Evolutionary conservation across 2,888 invertebrate species (phyloP).

Genomic region (Philhelius pedissequus): DNA sequence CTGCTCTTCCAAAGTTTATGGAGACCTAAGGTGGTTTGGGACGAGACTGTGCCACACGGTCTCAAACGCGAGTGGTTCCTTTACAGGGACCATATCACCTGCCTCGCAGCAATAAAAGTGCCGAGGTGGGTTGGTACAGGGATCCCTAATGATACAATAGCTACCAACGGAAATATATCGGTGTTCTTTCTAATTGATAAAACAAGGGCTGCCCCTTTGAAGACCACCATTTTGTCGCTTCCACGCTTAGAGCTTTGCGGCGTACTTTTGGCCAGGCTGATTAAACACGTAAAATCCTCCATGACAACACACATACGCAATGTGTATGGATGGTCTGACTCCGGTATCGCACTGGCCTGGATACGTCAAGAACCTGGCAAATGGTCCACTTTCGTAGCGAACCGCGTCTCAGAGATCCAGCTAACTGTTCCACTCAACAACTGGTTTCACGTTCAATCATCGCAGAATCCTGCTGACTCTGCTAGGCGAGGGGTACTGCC

Average conservation of each 20-base stretch:
- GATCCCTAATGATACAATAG: background rate
- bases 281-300: background rate
- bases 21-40: no score
- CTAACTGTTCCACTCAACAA: background rate
- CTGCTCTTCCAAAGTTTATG: no score
- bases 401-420: constrained; percentile 14
- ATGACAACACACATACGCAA: background rate
- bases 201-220: background rate
- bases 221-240: background rate
- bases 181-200: background rate
- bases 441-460: constrained; percentile 4
- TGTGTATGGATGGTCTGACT: constrained; percentile 1
- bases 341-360: background rate
- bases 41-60: no score
- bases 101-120: no score
- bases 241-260: no score
- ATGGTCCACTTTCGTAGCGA: background rate
- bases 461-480: background rate
- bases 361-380: background rate
- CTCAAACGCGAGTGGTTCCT: no score
- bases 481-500: background rate
- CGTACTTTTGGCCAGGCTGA: background rate
- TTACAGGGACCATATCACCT: no score
- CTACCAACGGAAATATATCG: background rate
- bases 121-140: no score